phyloP scores from a whole-genome alignment of 2,888 invertebrate genomes.

The Tillus elongatus region DNA sequence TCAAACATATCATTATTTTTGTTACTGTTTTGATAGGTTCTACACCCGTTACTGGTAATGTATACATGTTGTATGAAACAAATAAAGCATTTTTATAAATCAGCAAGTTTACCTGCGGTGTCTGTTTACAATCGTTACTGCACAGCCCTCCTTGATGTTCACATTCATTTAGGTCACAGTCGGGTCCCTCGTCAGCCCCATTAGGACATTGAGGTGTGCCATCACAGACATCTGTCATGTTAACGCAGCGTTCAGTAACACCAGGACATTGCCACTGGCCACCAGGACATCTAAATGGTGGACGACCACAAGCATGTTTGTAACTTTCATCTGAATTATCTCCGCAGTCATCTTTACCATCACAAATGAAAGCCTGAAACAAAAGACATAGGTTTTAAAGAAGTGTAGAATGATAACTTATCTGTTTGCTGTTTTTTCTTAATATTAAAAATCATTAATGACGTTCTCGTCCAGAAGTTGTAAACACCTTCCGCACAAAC shows the following conservation, averaged over 20 bases:
- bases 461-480: too few relatives aligned
- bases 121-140: slow-evolving; percentile 76
- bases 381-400: neutral
- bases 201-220: slow-evolving; percentile 83
- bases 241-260: slow-evolving; percentile 72
- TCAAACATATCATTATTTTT: too few relatives aligned
- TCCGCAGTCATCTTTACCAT: slow-evolving; percentile 87
- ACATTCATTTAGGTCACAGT: slow-evolving; percentile 78
- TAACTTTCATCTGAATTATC: slow-evolving; percentile 83
- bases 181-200: slow-evolving; percentile 85
- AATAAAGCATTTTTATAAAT: neutral
- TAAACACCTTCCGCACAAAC: too few relatives aligned
- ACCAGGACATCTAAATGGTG: slow-evolving; percentile 65
- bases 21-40: neutral
- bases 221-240: slow-evolving; percentile 83
- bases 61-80: too few relatives aligned
- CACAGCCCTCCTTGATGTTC: slow-evolving; percentile 66
- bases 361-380: slow-evolving; percentile 72
- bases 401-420: too few relatives aligned
- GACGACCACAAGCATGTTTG: slow-evolving; percentile 70
- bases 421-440: too few relatives aligned
- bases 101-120: slow-evolving; percentile 48
- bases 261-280: slow-evolving; percentile 84
- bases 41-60: neutral
- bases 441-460: too few relatives aligned